Evolutionary conservation across 2,113 vertebrate genomes (phyloP).

Genomic region (Macroglossus sobrinus): DNA sequence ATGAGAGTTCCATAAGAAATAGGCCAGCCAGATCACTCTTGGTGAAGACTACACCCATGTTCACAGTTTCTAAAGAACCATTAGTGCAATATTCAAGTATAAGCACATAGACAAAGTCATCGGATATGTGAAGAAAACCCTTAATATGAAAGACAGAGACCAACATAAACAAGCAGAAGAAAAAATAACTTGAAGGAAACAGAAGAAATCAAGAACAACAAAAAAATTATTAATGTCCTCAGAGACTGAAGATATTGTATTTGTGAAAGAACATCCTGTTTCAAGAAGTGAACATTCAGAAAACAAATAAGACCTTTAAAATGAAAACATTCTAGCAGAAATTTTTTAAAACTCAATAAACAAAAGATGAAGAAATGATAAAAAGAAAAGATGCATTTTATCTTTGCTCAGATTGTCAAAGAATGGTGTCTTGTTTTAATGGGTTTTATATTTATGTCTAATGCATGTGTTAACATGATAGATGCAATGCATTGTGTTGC

Average conservation of each 20-base stretch:
- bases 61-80: background rate
- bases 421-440: background rate
- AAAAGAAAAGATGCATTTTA: background rate
- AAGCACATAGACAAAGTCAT: background rate
- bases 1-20: background rate
- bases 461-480: background rate
- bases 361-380: background rate
- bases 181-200: background rate
- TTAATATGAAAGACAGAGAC: background rate
- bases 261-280: conserved; percentile 28
- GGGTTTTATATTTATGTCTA: background rate
- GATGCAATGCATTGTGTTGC: background rate
- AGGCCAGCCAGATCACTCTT: background rate
- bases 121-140: background rate
- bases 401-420: background rate
- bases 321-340: background rate
- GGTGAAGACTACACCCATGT: background rate
- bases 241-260: background rate
- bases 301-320: conserved; percentile 16
- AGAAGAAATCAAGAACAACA: background rate
- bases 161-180: background rate
- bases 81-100: background rate
- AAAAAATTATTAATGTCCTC: background rate
- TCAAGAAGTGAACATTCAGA: conserved; percentile 19
- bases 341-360: background rate